Base-by-base conservation (phyloP, 2,113 vertebrate species). In the Carollia perspicillata region DNA sequence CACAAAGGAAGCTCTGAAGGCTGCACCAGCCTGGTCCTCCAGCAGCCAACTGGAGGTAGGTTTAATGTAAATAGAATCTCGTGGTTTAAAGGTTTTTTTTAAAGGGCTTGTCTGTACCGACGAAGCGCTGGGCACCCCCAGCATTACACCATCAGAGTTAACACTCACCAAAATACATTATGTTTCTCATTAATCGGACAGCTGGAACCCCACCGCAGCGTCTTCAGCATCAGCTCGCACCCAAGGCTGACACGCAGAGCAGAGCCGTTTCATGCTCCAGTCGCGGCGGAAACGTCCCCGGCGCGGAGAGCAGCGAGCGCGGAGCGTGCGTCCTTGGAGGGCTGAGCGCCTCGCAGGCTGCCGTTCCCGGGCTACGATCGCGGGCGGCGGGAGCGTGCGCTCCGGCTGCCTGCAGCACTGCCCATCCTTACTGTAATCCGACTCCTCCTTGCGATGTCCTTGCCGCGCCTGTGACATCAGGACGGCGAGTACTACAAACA, bases 141-240 rank as follows among this genome's bases (percentile, higher is more conserved):
- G 95, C 97, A 97, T 96, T 72, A 84, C 98, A 97, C 97, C 96
- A 77, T 58, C 91, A 87, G 49, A 26, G 94, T 51, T 93, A 95
- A 96, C 95, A 98, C 99, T 99, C 98, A 99, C 99, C 99, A 98
- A 99, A 99, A 99, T 99, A 99, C 99, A 99, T 99, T 98, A 98
- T 99, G 99, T 99, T 99, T 98, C 99, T 99, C 99, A 99, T 99
- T 97, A 98, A 99, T 98, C 98, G 98, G 97, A 97, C 98, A 98
- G 98, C 97, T 98, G 98, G 98, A 98, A 98, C 98, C 98, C 98
- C 98, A 97, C 98, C 98, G 98, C 98, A 98, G 98, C 97, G 98
- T 98, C 97, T 98, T 98, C 98, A 98, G 98, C 97, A 98, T 99
- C 98, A 97, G 98, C 98, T 98, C 98, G 98, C 97, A 97, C 97